Conservation (phyloP, 2,888 invertebrate species). For the Coecobrya sp. region DNA sequence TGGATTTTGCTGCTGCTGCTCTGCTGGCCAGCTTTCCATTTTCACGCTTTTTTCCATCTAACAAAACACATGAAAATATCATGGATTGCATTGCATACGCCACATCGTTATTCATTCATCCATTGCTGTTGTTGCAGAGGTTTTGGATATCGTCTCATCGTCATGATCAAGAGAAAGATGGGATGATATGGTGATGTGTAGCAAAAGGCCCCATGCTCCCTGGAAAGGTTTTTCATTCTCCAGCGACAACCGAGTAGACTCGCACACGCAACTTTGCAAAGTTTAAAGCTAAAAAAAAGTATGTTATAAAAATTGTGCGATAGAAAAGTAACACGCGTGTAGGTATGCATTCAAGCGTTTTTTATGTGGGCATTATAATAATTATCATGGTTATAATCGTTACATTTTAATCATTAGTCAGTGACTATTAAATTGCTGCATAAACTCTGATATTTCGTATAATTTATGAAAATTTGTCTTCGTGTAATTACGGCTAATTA, state of each 20-base stretch:
- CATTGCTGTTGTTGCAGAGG: neutral
- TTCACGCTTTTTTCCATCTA: neutral
- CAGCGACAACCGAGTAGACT: conserved; percentile 43
- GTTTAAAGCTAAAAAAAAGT: neutral
- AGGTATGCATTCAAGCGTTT: too few species aligned
- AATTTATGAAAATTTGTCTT: too few species aligned
- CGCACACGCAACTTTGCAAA: conserved; percentile 4
- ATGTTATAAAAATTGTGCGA: neutral
- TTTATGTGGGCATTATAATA: too few species aligned
- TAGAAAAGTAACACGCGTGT: too few species aligned
- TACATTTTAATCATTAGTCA: too few species aligned
- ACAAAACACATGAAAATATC: neutral
- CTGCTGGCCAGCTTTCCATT: neutral
- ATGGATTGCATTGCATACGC: neutral
- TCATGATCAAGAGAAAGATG: too few species aligned
- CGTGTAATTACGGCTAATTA: too few species aligned
- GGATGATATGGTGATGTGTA: conserved; percentile 54
- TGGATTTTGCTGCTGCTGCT: too few species aligned
- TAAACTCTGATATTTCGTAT: too few species aligned
- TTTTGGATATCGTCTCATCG: neutral
- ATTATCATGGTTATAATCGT: too few species aligned
- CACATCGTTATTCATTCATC: neutral
- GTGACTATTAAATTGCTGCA: too few species aligned
- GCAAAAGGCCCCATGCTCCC: conserved; percentile 80
- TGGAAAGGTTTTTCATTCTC: conserved; percentile 80